These are phyloP conservation scores for Fistularia commersonii DNA, from an alignment of 2,797 vertebrate genomes.

Conservation along the genomic window DNA sequence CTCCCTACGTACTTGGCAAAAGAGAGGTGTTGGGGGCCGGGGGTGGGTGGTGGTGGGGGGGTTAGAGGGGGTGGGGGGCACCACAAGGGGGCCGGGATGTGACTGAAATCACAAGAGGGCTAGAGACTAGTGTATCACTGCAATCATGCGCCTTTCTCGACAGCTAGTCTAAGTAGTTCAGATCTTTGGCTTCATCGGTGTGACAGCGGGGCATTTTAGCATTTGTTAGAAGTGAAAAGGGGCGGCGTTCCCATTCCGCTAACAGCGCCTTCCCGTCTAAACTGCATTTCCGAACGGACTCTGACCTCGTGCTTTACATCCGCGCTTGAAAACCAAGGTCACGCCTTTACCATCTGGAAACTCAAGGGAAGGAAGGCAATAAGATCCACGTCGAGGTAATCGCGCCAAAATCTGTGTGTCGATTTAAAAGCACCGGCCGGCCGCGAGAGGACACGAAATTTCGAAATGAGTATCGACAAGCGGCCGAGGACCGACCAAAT, in stretches of 20 bases:
- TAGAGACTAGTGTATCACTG: slow-evolving; percentile 55
- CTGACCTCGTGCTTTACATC: no score
- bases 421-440: no score
- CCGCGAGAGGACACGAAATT: no score
- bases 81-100: slow-evolving; percentile 67
- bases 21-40: slow-evolving; percentile 56
- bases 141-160: slow-evolving; percentile 52
- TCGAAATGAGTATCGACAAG: no score
- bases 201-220: slow-evolving; percentile 16
- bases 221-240: no score
- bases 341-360: no score
- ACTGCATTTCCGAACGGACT: no score
- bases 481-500: slow-evolving; percentile 15
- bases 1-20: slow-evolving; percentile 72
- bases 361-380: no score
- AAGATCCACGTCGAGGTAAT: no score
- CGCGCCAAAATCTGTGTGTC: no score
- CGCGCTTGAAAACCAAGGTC: no score
- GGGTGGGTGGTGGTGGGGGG: no score
- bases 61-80: slow-evolving; percentile 28
- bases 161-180: slow-evolving; percentile 44
- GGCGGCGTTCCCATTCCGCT: slow-evolving; percentile 8
- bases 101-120: slow-evolving; percentile 75
- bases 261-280: slow-evolving; percentile 41
- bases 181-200: slow-evolving; percentile 23